phyloP scores from a whole-genome alignment of 2,797 vertebrate genomes.

The Muscicapa comitata region DNA sequence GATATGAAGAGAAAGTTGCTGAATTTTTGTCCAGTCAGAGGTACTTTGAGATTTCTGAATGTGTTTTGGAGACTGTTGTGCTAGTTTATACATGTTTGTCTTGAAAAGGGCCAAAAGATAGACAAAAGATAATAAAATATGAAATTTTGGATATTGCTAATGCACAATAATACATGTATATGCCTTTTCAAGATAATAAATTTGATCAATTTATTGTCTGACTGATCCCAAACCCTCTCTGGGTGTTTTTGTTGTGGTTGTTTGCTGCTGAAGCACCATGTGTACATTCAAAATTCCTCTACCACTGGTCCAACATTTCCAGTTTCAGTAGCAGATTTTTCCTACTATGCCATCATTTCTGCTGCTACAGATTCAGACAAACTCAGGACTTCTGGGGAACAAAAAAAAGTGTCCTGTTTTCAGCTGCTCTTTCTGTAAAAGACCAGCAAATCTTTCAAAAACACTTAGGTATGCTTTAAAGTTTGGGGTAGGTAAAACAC shows the following conservation, averaged over 20 bases:
- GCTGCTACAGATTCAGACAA: neutral
- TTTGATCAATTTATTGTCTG: neutral
- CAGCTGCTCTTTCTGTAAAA: neutral
- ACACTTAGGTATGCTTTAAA: neutral
- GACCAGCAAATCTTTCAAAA: neutral
- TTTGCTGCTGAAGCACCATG: neutral
- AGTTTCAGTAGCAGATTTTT: neutral
- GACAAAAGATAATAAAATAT: neutral
- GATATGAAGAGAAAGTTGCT: neutral
- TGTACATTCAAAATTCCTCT: neutral
- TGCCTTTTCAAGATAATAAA: neutral
- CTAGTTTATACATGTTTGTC: neutral
- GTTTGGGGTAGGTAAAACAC: neutral
- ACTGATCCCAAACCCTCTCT: neutral
- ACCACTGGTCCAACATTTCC: neutral
- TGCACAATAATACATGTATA: fast-evolving
- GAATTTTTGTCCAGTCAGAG: neutral
- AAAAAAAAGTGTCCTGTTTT: neutral
- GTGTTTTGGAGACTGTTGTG: neutral
- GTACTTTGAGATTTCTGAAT: neutral
- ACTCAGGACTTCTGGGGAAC: neutral
- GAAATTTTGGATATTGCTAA: neutral
- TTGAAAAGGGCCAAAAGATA: neutral
- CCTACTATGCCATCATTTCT: neutral
- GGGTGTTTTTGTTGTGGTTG: neutral